Evolutionary conservation across 2,797 vertebrate genomes (phyloP).

Genomic region (Lutjanus argentimaculatus): DNA sequence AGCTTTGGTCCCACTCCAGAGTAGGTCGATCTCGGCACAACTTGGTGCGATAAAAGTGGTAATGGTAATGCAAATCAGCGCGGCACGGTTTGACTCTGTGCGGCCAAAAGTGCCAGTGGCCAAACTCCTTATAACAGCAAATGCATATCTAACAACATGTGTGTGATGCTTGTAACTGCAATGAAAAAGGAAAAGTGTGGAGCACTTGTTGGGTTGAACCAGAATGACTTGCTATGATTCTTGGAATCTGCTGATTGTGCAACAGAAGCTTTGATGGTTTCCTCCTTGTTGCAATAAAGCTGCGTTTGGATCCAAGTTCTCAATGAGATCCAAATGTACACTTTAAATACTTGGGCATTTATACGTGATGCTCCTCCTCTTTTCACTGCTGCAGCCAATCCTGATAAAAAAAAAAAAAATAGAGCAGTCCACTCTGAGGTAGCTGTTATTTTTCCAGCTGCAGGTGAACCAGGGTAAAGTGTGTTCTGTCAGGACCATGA

Average conservation of each 20-base stretch:
- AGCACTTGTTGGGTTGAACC: neutral
- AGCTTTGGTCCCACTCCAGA: no score
- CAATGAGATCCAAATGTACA: conserved; percentile 19
- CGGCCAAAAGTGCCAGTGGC: no score
- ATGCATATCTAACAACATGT: neutral
- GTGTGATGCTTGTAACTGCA: neutral
- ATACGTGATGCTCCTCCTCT: neutral
- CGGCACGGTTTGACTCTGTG: no score
- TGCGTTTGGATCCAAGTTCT: conserved; percentile 10
- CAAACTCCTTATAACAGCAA: neutral
- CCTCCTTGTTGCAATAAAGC: conserved; percentile 1
- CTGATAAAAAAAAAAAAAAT: neutral
- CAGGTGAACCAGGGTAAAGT: neutral
- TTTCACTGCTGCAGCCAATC: neutral
- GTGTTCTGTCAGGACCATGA: neutral
- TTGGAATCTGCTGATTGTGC: neutral
- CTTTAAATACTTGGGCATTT: neutral
- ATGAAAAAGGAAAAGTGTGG: neutral
- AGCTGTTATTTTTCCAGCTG: neutral
- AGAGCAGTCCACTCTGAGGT: neutral
- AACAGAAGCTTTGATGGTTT: conserved; percentile 12
- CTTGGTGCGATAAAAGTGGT: no score
- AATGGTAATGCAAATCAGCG: no score
- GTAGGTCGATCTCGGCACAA: no score
- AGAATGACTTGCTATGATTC: conserved; percentile 13